Evolutionary conservation across 2,113 vertebrate genomes (phyloP).

Genomic region (Pollachius pollachius): DNA sequence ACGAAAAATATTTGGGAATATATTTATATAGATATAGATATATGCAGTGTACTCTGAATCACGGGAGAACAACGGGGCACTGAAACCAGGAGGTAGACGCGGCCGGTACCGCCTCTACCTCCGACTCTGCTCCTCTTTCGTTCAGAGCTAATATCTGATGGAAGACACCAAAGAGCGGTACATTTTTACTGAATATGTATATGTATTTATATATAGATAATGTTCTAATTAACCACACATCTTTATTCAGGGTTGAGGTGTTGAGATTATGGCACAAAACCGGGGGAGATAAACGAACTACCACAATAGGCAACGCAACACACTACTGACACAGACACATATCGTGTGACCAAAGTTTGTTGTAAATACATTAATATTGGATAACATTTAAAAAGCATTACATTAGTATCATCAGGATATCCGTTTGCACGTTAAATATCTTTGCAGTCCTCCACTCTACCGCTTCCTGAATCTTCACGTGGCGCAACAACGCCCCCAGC

Average conservation of each 20-base stretch:
- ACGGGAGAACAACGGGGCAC: constrained; percentile 60
- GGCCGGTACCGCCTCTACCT: constrained; percentile 41
- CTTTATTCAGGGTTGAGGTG: constrained; percentile 63
- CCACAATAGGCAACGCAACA: constrained; percentile 74
- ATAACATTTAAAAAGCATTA: constrained; percentile 75
- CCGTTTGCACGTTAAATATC: constrained; percentile 61
- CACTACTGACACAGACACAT: constrained; percentile 62
- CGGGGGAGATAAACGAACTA: constrained; percentile 67
- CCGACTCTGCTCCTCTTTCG: constrained; percentile 58
- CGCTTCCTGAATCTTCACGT: constrained; percentile 51
- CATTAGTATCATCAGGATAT: constrained; percentile 71
- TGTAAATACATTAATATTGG: constrained; percentile 65
- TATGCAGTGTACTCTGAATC: constrained; percentile 39
- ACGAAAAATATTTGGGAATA: constrained; percentile 47
- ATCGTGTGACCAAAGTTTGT: constrained; percentile 67
- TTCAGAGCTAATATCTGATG: constrained; percentile 42
- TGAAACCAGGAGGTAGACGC: constrained; percentile 56
- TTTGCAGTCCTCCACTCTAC: constrained; percentile 51
- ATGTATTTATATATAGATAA: constrained; percentile 17
- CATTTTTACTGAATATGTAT: constrained; percentile 53
- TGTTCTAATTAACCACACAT: constrained; percentile 60
- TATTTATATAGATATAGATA: constrained; percentile 1
- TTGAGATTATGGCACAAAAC: constrained; percentile 76
- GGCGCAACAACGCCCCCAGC: constrained; percentile 36
- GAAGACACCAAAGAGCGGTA: constrained; percentile 69